A percentile compares a stretch with the other conserved stretches of the same genome.
Conservation (phyloP, 2,797 vertebrate genomes). For the Gila robusta region DNA sequence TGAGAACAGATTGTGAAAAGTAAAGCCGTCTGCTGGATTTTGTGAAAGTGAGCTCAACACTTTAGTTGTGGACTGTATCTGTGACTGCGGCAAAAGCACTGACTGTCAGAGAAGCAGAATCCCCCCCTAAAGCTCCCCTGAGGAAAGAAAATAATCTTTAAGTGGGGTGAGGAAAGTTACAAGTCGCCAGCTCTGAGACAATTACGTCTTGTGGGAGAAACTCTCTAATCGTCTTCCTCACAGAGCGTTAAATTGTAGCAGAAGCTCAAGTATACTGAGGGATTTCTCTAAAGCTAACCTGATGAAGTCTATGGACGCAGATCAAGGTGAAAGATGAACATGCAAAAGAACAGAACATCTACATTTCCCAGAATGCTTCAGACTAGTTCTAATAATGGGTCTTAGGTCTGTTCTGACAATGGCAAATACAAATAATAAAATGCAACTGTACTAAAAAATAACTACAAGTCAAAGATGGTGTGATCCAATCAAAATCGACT, state of each 20-base stretch:
- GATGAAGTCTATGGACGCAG: not conserved
- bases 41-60: conserved; percentile 22
- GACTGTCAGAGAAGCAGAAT: conserved; percentile 41
- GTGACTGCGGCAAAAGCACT: conserved; percentile 39
- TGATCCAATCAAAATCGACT: not conserved
- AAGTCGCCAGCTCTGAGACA: conserved; percentile 39
- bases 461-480: not conserved
- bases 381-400: not conserved
- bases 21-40: conserved; percentile 13
- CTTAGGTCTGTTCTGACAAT: not conserved
- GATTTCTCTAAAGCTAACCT: conserved; percentile 21
- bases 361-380: conserved; percentile 19
- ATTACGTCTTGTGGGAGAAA: conserved; percentile 33
- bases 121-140: conserved; percentile 12
- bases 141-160: conserved; percentile 43
- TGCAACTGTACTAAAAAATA: not conserved
- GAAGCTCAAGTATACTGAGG: conserved; percentile 15
- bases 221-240: conserved; percentile 42
- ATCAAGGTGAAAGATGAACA: not conserved
- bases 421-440: not conserved
- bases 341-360: not conserved
- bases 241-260: conserved; percentile 20
- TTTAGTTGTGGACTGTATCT: conserved; percentile 40
- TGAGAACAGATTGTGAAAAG: conserved; percentile 8
- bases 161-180: conserved; percentile 29